phyloP scores from a whole-genome alignment of 2,113 vertebrate genomes.

The Drymodes brunneopygia region DNA sequence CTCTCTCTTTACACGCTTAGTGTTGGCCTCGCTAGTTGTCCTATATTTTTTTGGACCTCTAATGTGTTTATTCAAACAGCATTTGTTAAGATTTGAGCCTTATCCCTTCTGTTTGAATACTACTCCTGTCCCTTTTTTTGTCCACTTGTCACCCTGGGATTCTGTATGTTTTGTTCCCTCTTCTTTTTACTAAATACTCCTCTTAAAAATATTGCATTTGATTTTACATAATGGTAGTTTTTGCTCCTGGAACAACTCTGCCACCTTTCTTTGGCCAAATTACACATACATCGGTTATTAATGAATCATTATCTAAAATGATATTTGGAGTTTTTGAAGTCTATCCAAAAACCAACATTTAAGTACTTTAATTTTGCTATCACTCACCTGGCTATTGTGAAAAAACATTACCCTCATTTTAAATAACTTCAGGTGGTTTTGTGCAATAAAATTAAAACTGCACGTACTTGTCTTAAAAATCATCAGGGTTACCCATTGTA shows the following conservation, averaged over 20 bases:
- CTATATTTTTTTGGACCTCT: neutral
- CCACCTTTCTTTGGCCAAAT: conserved; percentile 47
- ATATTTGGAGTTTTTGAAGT: neutral
- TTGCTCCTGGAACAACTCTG: conserved; percentile 50
- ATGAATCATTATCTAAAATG: neutral
- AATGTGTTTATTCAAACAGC: neutral
- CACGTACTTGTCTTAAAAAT: neutral
- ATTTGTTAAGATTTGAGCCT: neutral
- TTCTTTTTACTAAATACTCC: neutral
- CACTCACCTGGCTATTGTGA: neutral
- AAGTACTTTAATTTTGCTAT: neutral
- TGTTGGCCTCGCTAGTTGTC: neutral
- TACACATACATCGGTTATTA: neutral
- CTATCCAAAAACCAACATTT: neutral
- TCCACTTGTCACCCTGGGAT: neutral
- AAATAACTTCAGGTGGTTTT: neutral
- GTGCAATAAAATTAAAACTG: neutral
- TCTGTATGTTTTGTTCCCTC: neutral
- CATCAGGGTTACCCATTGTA: neutral
- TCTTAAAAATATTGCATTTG: neutral
- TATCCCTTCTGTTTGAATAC: neutral
- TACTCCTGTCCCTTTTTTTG: neutral
- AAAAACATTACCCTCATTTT: neutral
- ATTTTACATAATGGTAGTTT: neutral
- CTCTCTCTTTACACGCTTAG: neutral